Percentiles rank a stretch among this genome's conserved stretches.
phyloP scores from a whole-genome alignment of 1,140 invertebrate genomes.

The Eupristina koningsbergeri region DNA sequence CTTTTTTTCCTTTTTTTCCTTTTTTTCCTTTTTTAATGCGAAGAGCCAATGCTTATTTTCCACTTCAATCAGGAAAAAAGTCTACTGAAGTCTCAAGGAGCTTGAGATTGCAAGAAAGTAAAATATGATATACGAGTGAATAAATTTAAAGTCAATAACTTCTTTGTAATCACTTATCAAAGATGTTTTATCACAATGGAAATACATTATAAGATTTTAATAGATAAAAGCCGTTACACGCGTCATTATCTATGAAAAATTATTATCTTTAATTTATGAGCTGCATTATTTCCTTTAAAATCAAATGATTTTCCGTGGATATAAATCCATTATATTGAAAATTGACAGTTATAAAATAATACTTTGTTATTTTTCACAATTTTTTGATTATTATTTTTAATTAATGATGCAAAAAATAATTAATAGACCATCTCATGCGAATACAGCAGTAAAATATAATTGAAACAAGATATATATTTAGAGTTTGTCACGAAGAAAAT shows the following conservation, averaged over 20 bases:
- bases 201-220: constrained; percentile 32
- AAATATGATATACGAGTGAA: constrained; percentile 48
- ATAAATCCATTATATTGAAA: constrained; percentile 4
- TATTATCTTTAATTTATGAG: constrained; percentile 28
- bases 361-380: background rate
- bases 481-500: constrained; percentile 14
- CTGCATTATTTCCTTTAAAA: constrained; percentile 36
- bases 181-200: constrained; percentile 26
- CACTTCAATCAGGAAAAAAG: background rate
- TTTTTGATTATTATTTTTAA: constrained; percentile 6
- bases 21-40: no score
- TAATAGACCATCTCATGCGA: constrained; percentile 8
- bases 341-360: background rate
- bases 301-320: constrained; percentile 33
- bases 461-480: constrained; percentile 8
- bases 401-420: constrained; percentile 22
- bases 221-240: constrained; percentile 36
- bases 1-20: no score
- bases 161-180: constrained; percentile 45
- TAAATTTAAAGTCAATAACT: constrained; percentile 48
- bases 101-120: constrained; percentile 39
- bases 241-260: constrained; percentile 36
- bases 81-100: constrained; percentile 39
- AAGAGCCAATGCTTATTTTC: background rate
- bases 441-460: constrained; percentile 20